Evolutionary conservation across 2,888 invertebrate species (phyloP), one percentile per base, ranked within the genome.

Genomic region (Lycocerus yunnanus): DNA sequence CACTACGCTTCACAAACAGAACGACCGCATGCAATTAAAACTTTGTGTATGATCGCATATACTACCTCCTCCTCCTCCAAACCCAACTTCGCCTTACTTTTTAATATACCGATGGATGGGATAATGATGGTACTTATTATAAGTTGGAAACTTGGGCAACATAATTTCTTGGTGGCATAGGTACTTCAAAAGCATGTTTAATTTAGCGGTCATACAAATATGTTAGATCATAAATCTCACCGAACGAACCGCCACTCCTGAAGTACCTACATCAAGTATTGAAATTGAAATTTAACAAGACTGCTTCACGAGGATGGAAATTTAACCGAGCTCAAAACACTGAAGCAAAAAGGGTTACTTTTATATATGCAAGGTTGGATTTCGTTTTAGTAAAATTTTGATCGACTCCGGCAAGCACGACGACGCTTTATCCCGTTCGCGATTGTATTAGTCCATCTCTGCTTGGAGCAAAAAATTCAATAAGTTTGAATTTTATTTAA

Each of bases 221-320:
- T 69, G 66, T 43, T 43, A 15, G 15, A 66, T 60, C 59, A 59
- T 69, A 58, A 69, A 69, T 60, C 68, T 60, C 60, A 11, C 5
- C n/a, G 13, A 18, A 58, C 58, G 15, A 27, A n/a, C n/a, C 27
- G 11, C n/a, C 58, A 58, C 13, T 58, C 18, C 18, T 18, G 14
- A 68, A 68, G 68, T 60, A 61, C 61, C 61, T 61, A 9, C 66
- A 43, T 16, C 15, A 27, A 43, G 24, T 43, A 66, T 15, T 14
- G 24, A 69, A 69, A 69, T 69, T 59, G 21, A 68, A 66, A 66
- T 60, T 24, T 24, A 20, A 60, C 59, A 68, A 60, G 59, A 20
- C 10, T 18, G 14, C 58, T 59, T 59, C 15, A 68, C 58, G 20
- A 20, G 20, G 67, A 67, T 67, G 58, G 18, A 14, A 68, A 68